Base-by-base conservation (phyloP, 2,888 invertebrate genomes). In the Iphiclides podalirius region DNA sequence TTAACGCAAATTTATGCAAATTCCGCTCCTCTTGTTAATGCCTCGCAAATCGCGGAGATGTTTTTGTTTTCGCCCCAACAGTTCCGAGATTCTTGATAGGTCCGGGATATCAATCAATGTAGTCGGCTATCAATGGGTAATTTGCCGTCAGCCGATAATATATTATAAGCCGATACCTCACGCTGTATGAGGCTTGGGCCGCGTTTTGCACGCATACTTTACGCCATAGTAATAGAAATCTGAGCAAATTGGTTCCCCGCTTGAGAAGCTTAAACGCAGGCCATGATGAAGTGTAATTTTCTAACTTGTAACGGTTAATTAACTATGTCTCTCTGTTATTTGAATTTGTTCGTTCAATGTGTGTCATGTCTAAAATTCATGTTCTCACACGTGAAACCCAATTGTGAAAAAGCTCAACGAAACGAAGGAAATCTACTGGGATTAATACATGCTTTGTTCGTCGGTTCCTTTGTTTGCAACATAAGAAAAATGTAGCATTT, bases 1-100 rank as follows among this genome's bases (percentile, higher is more conserved):
- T 86, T 86, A 85, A 85, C 80, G 86, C 82, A 84, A 87, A 87
- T 87, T 86, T 87, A 87, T 87, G 86, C 79, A 86, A 86, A 86
- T 85, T 75, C 79, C 75, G 57, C 68, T 73, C 70, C 68, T 74
- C 78, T 76, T 71, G 77, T 78, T 79, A 78, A 75, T 67, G 65
- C 65, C 58, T 59, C 64, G 65, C 66, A 64, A 67, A 70, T 66
- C 75, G 76, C 63, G 63, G 68, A 66, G 70, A 73, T 78, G 79
- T 80, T 81, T 81, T 80, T 78, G 79, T 79, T 76, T 75, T 62
- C 56, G 55, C 54, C 59, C 63, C 42, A 57, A 55, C 58, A 55
- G 57, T 54, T 53, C 48, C 31, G 20, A 43, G 43, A 31, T 49
- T 43, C 33, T 43, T 23, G 39, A 38, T 20, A 8, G 35, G 11